Evolutionary conservation across 2,797 vertebrate species (phyloP).

Genomic region (Argya squamiceps): DNA sequence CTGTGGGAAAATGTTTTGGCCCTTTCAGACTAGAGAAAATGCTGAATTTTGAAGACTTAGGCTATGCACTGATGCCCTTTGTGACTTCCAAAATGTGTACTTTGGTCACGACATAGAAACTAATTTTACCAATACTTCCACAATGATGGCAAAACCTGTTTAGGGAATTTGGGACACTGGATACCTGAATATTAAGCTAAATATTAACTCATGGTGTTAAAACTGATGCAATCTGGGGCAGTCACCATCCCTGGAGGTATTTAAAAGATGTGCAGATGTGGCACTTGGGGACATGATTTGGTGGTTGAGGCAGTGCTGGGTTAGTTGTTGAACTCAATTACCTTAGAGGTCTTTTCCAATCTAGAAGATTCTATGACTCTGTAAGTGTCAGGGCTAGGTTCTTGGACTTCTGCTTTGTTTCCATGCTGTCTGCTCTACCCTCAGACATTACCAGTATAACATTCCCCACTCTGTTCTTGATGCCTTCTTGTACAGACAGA

Average conservation of each 20-base stretch:
- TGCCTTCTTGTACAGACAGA: neutral
- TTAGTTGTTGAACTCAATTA: neutral
- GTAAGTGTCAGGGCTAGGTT: accelerated
- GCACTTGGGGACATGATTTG: neutral
- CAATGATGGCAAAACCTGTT: neutral
- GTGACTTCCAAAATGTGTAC: neutral
- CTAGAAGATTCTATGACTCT: neutral
- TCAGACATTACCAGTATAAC: neutral
- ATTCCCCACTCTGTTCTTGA: neutral
- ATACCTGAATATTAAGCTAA: neutral
- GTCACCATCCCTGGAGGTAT: neutral
- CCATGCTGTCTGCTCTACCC: neutral
- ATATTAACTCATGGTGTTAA: neutral
- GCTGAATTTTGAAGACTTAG: neutral
- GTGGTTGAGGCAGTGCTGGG: neutral
- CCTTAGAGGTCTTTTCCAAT: neutral
- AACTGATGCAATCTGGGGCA: neutral
- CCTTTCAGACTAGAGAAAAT: neutral
- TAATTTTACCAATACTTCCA: neutral
- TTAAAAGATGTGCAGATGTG: neutral
- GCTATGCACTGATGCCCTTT: neutral
- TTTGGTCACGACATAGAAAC: accelerated
- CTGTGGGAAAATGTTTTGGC: neutral
- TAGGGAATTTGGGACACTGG: neutral
- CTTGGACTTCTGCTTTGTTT: neutral